Evolutionary conservation across 2,888 invertebrate species (phyloP), one percentile per base, ranked within the genome.

Genomic region (Tinea semifulvella): DNA sequence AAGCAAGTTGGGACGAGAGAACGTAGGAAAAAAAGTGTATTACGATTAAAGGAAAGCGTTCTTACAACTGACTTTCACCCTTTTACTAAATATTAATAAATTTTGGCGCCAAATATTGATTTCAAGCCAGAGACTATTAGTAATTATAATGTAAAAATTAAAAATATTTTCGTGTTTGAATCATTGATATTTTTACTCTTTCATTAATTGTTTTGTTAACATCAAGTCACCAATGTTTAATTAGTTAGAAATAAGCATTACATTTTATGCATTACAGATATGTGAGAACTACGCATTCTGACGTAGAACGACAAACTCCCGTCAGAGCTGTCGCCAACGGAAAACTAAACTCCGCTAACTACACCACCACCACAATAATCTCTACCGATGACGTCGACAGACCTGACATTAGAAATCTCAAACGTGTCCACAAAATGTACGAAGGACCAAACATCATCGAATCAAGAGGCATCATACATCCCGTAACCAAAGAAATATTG

Each of bases 401-500:
- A 63, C 86, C 86, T 46, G 87, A 91, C 83, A 87, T 89, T 54
- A 88, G 88, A 62, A 92, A 88, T 65, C 84, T 90, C 46, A 91
- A 90, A 68, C 84, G 91, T 51, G 84, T 88, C 46, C 88, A 90
- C 63, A 86, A 86, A 65, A 84, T 86, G 61, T 86, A 88, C 58
- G 90, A 90, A 63, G 88, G 88, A 56, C 87, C 80, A 43, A 85
- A 87, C 59, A 88, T 92, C 49, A 87, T 90, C 45, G 92, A 93
- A 61, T 87, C 90, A 54, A 88, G 87, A 58, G 92, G 93, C 51
- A 91, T 95, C 57, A 75, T 90, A 45, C 92, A 97, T 75, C 94
- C 94, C 16, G 87, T 87, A 57, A 95, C 93, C 0, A 94, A 91
- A 51, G 90, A 94, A 65, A 85, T 90, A 52, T 82, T 98, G 57